Percentiles rank a stretch among this genome's conserved stretches.
Conservation (phyloP, 2,113 vertebrate genomes). For the Sapajus apella region DNA sequence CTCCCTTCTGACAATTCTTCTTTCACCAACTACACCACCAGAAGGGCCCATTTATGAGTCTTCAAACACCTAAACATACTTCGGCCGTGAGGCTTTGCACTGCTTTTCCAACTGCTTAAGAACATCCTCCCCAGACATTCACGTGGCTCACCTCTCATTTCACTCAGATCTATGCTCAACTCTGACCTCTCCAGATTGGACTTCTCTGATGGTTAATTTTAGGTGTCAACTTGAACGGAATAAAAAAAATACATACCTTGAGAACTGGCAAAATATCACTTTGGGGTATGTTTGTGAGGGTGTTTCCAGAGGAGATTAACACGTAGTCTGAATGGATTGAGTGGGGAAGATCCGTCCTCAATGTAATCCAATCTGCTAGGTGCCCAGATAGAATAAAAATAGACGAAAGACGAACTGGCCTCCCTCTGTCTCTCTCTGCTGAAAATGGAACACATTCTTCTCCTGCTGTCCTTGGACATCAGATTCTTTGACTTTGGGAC, state of each 20-base stretch:
- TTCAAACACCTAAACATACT: background rate
- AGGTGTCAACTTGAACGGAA: background rate
- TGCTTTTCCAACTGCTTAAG: background rate
- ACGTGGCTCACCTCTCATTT: background rate
- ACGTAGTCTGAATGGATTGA: background rate
- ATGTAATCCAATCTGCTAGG: background rate
- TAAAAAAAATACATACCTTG: background rate
- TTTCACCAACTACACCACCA: background rate
- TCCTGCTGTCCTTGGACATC: background rate
- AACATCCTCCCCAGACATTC: background rate
- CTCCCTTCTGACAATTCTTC: rapidly evolving
- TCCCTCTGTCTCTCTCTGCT: background rate
- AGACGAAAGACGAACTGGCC: background rate
- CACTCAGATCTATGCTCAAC: too few species aligned
- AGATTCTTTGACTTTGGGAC: background rate
- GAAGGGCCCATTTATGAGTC: rapidly evolving
- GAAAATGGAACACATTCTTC: background rate
- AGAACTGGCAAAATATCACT: background rate
- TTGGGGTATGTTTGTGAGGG: background rate
- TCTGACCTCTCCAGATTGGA: background rate
- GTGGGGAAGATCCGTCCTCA: background rate
- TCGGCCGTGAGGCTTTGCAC: background rate
- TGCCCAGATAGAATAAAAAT: background rate
- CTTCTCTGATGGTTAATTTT: background rate
- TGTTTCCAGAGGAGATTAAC: background rate